Base-by-base conservation (phyloP, 1,140 invertebrate species). In the Steinernema khuongi region DNA sequence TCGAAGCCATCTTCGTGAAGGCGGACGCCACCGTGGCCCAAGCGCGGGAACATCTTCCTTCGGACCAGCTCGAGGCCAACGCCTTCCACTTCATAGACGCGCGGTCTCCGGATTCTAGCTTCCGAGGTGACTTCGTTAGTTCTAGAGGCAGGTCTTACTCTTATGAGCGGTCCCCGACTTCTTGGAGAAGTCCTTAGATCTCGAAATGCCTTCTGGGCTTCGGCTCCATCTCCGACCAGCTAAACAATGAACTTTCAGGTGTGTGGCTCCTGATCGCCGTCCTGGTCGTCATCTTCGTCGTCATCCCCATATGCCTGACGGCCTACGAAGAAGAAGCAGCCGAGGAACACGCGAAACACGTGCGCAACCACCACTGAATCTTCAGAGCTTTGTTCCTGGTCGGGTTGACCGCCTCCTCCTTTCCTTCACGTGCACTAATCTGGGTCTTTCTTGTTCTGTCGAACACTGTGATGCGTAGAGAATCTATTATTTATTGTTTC, bases 31-130 rank as follows among this genome's bases (percentile, higher is more conserved):
- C 68, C 22, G 73, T 77, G 7, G 72, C 72, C 1, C 72, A 77
- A 43, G 70, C 43, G 14, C 67, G 76, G 32, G 66, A 68, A 4
- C 67, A 73, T 4, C 60, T 77, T 18, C 73, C 76, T 1, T 70
- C 73, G 19, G 33, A 60, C 14, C 50, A 67, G 14, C 18, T 36
- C 17, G 43, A 32, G n/a, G 69, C 18, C 7, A 44, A 68, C 28
- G 68, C 43, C 14, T 75, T 75, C 66, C 76, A 77, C 43, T 77
- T 77, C 32, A 72, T 77, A 22, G 69, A 79, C 26, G 76, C 76
- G 33, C 68, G 73, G 29, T 67, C 76, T 31, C 67, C 67, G 22
- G 67, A 68, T 33, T 68, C 67, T 14, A 68, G 29, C 31, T 31
- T 33, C 4, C 29, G 32, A 68, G 67, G 32, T 31, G 32, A 31